Conservation (phyloP, 1,140 invertebrate genomes). For the Tetramorium simillimum region DNA sequence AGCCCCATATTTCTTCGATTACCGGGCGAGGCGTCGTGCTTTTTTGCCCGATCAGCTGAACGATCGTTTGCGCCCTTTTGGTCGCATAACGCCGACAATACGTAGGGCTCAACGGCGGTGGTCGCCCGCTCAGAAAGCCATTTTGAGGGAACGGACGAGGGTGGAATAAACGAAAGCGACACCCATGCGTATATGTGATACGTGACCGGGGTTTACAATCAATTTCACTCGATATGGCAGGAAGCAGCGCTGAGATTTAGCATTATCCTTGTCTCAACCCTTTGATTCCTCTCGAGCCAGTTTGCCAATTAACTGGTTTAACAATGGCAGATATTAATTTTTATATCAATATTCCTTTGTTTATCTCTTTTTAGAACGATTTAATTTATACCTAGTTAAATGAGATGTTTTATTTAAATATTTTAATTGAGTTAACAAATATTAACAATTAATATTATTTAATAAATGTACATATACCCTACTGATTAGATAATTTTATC, state of each 20-base stretch:
- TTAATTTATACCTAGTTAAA: not conserved
- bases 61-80: constrained; percentile 19
- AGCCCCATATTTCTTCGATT: constrained; percentile 42
- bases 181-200: constrained; percentile 4
- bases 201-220: constrained; percentile 31
- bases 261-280: not conserved
- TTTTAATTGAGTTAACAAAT: not conserved
- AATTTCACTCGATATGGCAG: constrained; percentile 30
- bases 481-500: not conserved
- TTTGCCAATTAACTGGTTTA: not conserved
- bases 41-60: constrained; percentile 32
- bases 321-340: not conserved
- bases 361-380: not conserved
- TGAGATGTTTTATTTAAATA: not conserved
- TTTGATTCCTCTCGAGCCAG: not conserved
- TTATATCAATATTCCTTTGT: not conserved
- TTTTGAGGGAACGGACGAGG: constrained; percentile 30
- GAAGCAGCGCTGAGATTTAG: constrained; percentile 13
- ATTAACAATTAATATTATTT: not conserved
- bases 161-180: constrained; percentile 46
- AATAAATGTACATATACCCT: not conserved
- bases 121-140: constrained; percentile 24
- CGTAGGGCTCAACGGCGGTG: not conserved
- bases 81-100: constrained; percentile 41
- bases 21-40: not conserved